A percentile compares a stretch with the other conserved stretches of the same genome.
Evolutionary conservation across 2,113 vertebrate species (phyloP).

Genomic region (Bubo blakistoni): DNA sequence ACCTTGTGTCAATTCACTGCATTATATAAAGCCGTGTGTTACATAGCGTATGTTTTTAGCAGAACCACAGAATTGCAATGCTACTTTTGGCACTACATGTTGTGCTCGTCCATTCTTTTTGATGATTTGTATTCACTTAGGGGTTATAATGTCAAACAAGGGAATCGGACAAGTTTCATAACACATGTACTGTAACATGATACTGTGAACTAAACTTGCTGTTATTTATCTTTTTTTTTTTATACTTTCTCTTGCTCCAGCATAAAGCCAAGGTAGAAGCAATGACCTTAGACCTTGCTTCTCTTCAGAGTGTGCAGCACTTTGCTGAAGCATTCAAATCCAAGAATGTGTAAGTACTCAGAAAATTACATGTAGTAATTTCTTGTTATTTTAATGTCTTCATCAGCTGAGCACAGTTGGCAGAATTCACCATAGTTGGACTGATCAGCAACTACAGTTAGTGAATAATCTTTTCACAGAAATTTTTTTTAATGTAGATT

Average conservation of each 20-base stretch:
- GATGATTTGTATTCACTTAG: conserved; percentile 70
- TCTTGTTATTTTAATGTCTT: conserved; percentile 59
- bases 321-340: conserved; percentile 92
- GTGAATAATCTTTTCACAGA: background rate
- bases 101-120: conserved; percentile 30
- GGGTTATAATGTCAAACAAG: conserved; percentile 73
- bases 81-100: conserved; percentile 65
- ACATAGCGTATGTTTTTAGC: background rate
- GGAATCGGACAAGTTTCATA: conserved; percentile 69
- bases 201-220: conserved; percentile 63
- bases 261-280: conserved; percentile 94
- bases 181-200: conserved; percentile 68
- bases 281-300: conserved; percentile 91
- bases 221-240: conserved; percentile 72
- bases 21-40: background rate
- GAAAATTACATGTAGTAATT: conserved; percentile 35
- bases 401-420: conserved; percentile 62
- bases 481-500: background rate
- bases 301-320: conserved; percentile 84
- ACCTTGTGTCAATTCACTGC: background rate
- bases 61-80: conserved; percentile 33
- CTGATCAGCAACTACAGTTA: background rate
- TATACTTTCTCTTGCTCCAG: conserved; percentile 76
- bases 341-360: conserved; percentile 90
- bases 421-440: background rate